Evolutionary conservation across 2,797 vertebrate genomes (phyloP).

Genomic region (Nannoperca obscura): DNA sequence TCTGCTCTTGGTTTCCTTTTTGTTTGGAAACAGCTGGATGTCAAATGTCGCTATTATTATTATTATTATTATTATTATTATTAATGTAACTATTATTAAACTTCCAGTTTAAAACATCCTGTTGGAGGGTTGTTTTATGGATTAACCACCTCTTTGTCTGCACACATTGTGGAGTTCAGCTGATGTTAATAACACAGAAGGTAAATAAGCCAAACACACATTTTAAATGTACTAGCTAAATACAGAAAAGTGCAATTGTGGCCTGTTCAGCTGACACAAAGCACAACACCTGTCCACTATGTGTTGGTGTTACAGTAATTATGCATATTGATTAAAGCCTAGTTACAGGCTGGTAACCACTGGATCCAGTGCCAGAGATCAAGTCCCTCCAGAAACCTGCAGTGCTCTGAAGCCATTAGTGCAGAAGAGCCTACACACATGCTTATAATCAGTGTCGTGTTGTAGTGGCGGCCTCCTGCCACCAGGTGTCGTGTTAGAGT

Average conservation of each 20-base stretch:
- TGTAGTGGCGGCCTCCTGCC: constrained; percentile 30
- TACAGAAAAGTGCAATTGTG: not conserved
- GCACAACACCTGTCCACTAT: not conserved
- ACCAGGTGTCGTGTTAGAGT: constrained; percentile 50
- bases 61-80: too few species aligned
- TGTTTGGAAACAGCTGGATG: not conserved
- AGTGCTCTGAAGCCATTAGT: not conserved
- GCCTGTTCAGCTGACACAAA: not conserved
- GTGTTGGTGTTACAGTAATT: not conserved
- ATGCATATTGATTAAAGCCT: not conserved
- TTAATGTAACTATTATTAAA: too few species aligned
- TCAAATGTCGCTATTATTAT: constrained; percentile 28
- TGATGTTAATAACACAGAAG: not conserved
- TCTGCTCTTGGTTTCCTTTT: not conserved
- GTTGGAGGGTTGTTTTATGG: not conserved
- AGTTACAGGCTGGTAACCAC: not conserved
- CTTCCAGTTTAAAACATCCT: not conserved
- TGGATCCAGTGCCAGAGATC: not conserved
- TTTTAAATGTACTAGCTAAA: not conserved
- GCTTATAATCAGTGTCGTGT: not conserved
- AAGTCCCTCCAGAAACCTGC: not conserved
- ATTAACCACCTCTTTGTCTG: not conserved
- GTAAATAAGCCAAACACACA: not conserved
- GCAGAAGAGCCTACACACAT: not conserved
- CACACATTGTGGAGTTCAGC: not conserved